Evolutionary conservation across 2,113 vertebrate genomes (phyloP), one percentile per base, ranked within the genome.

Genomic region (Agelaius phoeniceus): DNA sequence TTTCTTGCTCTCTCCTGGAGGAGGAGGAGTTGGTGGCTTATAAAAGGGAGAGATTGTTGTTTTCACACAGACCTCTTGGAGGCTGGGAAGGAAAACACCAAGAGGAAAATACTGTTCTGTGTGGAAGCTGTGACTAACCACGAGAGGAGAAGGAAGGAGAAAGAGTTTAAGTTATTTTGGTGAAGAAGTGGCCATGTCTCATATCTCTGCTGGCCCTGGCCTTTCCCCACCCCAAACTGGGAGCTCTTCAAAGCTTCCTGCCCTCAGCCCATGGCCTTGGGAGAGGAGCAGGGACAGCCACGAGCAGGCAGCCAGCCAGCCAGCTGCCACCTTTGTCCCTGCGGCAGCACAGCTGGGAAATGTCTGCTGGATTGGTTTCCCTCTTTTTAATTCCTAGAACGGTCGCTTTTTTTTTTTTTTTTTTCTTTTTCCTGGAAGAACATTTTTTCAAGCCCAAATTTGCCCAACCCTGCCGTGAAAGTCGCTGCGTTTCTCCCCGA

Each of bases 251-350:
- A 95, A 96, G 76, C 61, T 28, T 27, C 55, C 74, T 83, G 52
- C 90, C 86, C 73, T 90, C 2, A 0, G 61, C 71, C 78, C 71
- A 8, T 59, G 75, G 87, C 85, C 72, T 51, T 33, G 61, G 68
- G 88, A 86, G 51, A 16, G 0, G 51, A 91, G 71, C 5, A 7
- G 71, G 41, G 87, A 67, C 31, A 24, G 65, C n/a, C 72, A 46
- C 21, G 2, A 91, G 68, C 62, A 55, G 84, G 74, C 77, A 82
- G 87, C n/a, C 77, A 79, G 74, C 61, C 90, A 88, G 57, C 54
- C 87, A 90, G 68, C 76, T 94, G 85, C 88, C 94, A 94, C 66
- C 48, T 72, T 39, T 93, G 83, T 86, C 87, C 93, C 48, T 78
- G 65, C 6, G 2, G 33, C 2, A 69, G 54, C 39, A 73, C 88